Evolutionary conservation across 2,797 vertebrate genomes (phyloP).

Genomic region (Euphonia xanthogaster): DNA sequence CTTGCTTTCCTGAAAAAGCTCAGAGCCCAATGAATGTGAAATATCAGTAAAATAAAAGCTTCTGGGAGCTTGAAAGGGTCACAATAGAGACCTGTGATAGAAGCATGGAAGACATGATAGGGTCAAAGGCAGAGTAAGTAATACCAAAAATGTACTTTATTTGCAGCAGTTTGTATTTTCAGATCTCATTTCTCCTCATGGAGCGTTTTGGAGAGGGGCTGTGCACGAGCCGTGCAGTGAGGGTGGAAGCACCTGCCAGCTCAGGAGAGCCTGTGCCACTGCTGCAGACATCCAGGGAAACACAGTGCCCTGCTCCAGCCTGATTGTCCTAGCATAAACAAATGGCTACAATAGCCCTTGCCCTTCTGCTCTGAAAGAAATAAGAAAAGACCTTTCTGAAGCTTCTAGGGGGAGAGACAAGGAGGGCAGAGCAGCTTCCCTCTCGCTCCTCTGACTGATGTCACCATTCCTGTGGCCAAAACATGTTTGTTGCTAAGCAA

Average conservation of each 20-base stretch:
- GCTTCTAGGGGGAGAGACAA: constrained; percentile 20
- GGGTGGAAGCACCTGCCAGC: neutral
- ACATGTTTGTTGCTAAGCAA: constrained; percentile 75
- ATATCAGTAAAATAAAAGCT: neutral
- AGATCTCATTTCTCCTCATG: neutral
- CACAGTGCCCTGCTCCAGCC: neutral
- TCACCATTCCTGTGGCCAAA: constrained; percentile 62
- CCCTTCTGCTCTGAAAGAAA: constrained; percentile 12
- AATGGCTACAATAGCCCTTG: neutral
- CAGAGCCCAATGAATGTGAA: neutral
- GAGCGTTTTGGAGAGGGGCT: neutral
- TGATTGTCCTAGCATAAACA: neutral
- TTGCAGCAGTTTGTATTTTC: neutral
- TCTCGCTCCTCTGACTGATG: constrained; percentile 46
- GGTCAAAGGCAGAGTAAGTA: neutral
- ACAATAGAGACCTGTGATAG: neutral
- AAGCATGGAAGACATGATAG: neutral
- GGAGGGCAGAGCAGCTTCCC: constrained; percentile 27
- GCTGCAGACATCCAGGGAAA: neutral
- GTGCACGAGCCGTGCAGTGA: fast-evolving
- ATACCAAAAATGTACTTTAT: neutral
- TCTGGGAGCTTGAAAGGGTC: neutral
- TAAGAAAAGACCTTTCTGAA: constrained; percentile 8
- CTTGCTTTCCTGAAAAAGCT: neutral
- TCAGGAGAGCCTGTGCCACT: fast-evolving